Evolutionary conservation across 2,113 vertebrate genomes (phyloP), one percentile per base, ranked within the genome.

Genomic region (Calonectris borealis): DNA sequence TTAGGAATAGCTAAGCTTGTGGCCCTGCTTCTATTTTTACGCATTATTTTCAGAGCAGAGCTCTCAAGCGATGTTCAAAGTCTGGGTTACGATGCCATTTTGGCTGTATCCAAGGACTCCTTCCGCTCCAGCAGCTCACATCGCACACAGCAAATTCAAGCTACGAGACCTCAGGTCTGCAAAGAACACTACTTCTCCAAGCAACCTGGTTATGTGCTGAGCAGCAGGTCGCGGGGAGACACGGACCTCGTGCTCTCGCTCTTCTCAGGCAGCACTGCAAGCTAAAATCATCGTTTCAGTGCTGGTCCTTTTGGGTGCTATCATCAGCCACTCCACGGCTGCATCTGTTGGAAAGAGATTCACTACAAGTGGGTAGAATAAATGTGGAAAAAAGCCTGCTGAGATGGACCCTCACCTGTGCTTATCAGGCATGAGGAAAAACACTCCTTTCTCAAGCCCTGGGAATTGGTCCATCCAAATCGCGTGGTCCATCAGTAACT

Each of bases 1-100:
- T 83, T 90, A 79, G 70, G 70, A 94, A 85, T 51, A 92, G 85
- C 76, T 65, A 64, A 40, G 66, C 73, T 31, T 64, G 76, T 70
- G 80, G 64, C 88, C 91, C 68, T 61, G 64, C 86, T 97, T 76
- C 93, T 94, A 80, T 88, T 95, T 94, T 93, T 83, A 79, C 1
- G 22, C 44, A 10, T 89, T 88, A 57, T 94, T 96, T 88, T 90
- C 88, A 80, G 92, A 68, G 70, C 70, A 36, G 73, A 70, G 60
- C 81, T 92, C 94, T 82, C 83, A 64, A 94, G 78, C 84, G 18
- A 21, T 6, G 66, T 10, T 71, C 62, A 11, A 62, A 91, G 88
- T 92, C 90, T 69, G 70, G 57, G 66, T 83, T 85, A 40, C 10
- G 24, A 68, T 68, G 95, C 71, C 54, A 7, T 86, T 86, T 85